Evolutionary conservation across 2,888 invertebrate species (phyloP).

Genomic region (Parnassius orleans): DNA sequence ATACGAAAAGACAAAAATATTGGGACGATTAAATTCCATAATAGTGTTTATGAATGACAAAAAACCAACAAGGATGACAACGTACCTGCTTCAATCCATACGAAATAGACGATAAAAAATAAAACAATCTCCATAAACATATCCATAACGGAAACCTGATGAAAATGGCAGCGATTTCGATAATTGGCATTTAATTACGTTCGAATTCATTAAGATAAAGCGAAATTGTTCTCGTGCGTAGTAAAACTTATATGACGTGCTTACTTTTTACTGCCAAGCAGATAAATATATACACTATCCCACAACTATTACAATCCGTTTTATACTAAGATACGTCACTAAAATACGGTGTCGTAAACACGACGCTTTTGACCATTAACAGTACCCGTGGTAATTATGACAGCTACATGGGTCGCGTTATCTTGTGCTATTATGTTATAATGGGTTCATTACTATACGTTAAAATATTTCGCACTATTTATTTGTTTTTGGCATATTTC

Average conservation of each 20-base stretch:
- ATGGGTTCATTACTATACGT: constrained; percentile 10
- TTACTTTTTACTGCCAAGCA: constrained; percentile 16
- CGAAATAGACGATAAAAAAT: constrained; percentile 9
- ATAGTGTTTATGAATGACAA: not conserved
- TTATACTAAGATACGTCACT: constrained; percentile 17
- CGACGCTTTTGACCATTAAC: constrained; percentile 21
- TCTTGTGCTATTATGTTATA: constrained; percentile 23
- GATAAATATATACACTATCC: constrained; percentile 13
- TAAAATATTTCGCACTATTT: constrained; percentile 13
- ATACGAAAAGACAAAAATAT: no score
- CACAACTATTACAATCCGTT: constrained; percentile 8
- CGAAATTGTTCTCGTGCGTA: constrained; percentile 15
- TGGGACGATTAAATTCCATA: no score
- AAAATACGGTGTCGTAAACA: constrained; percentile 18
- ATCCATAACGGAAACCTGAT: constrained; percentile 15
- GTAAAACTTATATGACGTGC: constrained; percentile 24
- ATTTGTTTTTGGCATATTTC: constrained; percentile 10
- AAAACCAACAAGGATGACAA: constrained; percentile 4
- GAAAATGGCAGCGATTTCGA: constrained; percentile 17
- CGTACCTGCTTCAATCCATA: constrained; percentile 20
- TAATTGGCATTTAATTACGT: constrained; percentile 24
- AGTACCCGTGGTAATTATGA: constrained; percentile 21
- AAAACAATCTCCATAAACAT: constrained; percentile 11
- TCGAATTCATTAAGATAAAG: constrained; percentile 27
- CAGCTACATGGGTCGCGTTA: constrained; percentile 19